Evolutionary conservation across 37 sponge, comb jelly and placozoan species (phyloP), one percentile per base, ranked within the genome.

Genomic region (Hormiphora californensis): DNA sequence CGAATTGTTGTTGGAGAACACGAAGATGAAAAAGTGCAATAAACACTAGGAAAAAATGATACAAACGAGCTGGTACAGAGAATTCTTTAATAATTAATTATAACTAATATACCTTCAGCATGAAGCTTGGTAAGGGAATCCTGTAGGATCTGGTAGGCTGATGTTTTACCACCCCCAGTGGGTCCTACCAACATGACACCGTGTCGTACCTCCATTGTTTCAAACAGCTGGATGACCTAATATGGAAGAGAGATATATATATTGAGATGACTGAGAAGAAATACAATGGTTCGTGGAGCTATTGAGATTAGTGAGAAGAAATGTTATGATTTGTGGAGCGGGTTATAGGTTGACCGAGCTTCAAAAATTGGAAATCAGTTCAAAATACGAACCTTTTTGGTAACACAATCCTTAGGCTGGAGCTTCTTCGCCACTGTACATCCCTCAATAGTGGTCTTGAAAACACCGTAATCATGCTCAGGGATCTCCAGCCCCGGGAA

Each of bases 151-250:
- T 88, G 65, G 85, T 95, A 97, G 55, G 89, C 69, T 7, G 98
- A 89, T 12, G 98, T 97, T 87, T 97, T 97, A 0, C 98, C 98
- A 51, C 98, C 98, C 30, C 98, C 98, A 38, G 98, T 97, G 19
- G 98, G 98, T 7, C 98, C 98, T 33, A 97, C 95, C 91, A 94
- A 91, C 98, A 97, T 97, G 40, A 97, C 88, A 1, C 98, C 98
- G 88, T 97, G 98, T n/a, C 98, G 88, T 1, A 97, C 98, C 43
- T 91, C 51, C 91, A 92, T 92, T 32, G 98, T 97, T 89, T 97
- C 98, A 67, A 93, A 91, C 86, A 97, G 55, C 89, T 97, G 98
- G 17, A 97, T 94, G 32, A 91, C 89, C 87, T 95, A n/a, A n/a
- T n/a, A n/a, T n/a, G n/a, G n/a, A n/a, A n/a, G n/a, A n/a, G n/a